phyloP scores from a whole-genome alignment of 2,113 vertebrate species.

The Onychorhynchus coronatus region DNA sequence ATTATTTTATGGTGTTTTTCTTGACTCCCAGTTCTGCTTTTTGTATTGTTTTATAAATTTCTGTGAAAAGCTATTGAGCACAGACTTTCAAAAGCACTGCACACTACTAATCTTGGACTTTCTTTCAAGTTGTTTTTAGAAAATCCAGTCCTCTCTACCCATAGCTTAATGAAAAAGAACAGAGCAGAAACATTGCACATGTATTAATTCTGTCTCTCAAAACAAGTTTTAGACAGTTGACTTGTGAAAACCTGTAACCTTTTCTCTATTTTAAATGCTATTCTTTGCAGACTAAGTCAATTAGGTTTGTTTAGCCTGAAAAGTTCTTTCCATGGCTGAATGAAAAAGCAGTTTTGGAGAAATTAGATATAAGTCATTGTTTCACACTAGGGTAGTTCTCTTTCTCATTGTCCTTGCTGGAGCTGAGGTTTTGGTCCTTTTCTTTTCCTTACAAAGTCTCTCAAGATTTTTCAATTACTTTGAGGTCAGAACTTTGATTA shows the following conservation, averaged over 20 bases:
- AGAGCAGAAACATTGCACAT: neutral
- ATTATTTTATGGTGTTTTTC: neutral
- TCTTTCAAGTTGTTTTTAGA: neutral
- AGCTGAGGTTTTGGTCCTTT: neutral
- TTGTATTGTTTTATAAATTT: neutral
- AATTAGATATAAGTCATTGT: neutral
- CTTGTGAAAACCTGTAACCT: neutral
- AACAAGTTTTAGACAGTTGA: neutral
- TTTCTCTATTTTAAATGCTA: neutral
- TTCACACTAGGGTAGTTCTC: neutral
- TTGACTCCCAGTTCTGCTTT: neutral
- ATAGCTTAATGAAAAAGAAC: neutral
- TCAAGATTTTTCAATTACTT: conserved; percentile 3
- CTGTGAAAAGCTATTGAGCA: neutral
- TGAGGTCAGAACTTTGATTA: neutral
- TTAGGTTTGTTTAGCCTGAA: neutral
- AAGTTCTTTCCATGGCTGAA: neutral
- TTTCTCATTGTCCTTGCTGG: neutral
- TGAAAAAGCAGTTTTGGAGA: neutral
- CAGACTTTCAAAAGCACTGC: neutral
- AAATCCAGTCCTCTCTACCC: neutral
- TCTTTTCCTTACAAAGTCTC: neutral
- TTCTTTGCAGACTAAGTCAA: neutral
- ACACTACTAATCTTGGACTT: neutral
- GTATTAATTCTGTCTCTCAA: neutral